Base-by-base conservation (phyloP, 1,140 invertebrate genomes). In the Pissodes strobi region DNA sequence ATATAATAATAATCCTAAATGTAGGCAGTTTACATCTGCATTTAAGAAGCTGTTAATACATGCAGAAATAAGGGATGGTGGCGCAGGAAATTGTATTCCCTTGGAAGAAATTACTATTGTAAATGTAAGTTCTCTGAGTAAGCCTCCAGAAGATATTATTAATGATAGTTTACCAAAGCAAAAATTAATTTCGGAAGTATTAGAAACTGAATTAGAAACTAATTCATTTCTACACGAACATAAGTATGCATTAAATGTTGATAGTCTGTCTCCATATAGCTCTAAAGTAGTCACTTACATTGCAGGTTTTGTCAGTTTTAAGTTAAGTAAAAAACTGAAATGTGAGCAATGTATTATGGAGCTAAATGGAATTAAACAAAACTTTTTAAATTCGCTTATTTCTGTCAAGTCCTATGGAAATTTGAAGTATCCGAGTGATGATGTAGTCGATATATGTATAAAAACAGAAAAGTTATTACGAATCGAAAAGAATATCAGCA, bases 1-100 rank as follows among this genome's bases (percentile, higher is more conserved):
- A 6, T 23, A 57, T 27, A 57, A 69, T 45, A 63, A 69, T 23
- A 69, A 69, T 23, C 64, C 68, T 0, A 66, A 37, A 18, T 63
- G 57, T 10, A 52, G 48, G 10, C 64, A 69, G 56, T 66, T 69
- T 38, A 55, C 27, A 10, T 9, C 51, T 38, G 51, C 51, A 5
- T 55, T 37, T 22, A 55, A 55, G 27, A 55, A 55, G 38, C 8
- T 66, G 25, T 19, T 66, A 15, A 48, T 69, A 17, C 58, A 60
- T 51, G 8, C 41, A 9, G 68, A 69, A 63, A n/a, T 66, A 9
- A 23, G 23, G 21, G 57, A 68, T 8, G 22, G 30, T 39, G 61
- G 66, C 9, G 41, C 62, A 18, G 61, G 61, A 25, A 68, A 60
- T 43, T 64, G 61, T 48, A 38, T 68, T 12, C 34, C 61, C n/a